Evolutionary conservation across 2,888 invertebrate genomes (phyloP), one percentile per base, ranked within the genome.

Genomic region (Aporophyla lueneburgensis): DNA sequence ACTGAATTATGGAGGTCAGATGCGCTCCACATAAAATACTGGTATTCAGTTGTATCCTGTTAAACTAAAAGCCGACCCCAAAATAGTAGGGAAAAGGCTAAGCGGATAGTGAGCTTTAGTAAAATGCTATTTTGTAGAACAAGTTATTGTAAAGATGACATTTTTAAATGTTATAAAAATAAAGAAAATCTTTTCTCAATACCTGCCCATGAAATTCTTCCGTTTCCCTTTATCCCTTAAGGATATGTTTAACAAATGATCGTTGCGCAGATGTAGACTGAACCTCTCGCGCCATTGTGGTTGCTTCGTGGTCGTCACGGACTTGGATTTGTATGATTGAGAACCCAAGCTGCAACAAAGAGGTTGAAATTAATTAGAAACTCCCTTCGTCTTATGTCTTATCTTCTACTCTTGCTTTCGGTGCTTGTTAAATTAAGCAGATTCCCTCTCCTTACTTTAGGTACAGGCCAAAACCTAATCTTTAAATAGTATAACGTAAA

Each of bases 201-300:
- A 96, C 96, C 95, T 95, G 86, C 96, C 96, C 95, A 96, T 95
- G 74, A 94, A 94, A 81, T 92, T 94, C 85, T 94, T 96, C 85
- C 93, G 93, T 83, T 93, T 95, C 53, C 96, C 96, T 86, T 94
- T 95, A 76, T 96, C 95, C 93, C 93, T 93, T 51, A 96, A 71
- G 0, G 94, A 92, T 59, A 96, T 86, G 69, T 89, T 89, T 14
- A 96, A 78, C 21, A 92, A 51, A 49, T 92, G 85, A 51, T 95
- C 94, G 70, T 91, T 92, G 71, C 89, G 88, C 16, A 94, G 87
- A 63, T 91, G 91, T 19, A 96, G 78, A 71, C 94, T 92, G 71
- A 95, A 94, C 51, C 93, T 87, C 77, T 96, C 95, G 12, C 93
- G 89, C 96, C 96, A 96, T 87, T 93, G 91, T 9, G 95, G 95